Conservation (phyloP, 2,888 invertebrate genomes). For the Oxycera nigricornis region DNA sequence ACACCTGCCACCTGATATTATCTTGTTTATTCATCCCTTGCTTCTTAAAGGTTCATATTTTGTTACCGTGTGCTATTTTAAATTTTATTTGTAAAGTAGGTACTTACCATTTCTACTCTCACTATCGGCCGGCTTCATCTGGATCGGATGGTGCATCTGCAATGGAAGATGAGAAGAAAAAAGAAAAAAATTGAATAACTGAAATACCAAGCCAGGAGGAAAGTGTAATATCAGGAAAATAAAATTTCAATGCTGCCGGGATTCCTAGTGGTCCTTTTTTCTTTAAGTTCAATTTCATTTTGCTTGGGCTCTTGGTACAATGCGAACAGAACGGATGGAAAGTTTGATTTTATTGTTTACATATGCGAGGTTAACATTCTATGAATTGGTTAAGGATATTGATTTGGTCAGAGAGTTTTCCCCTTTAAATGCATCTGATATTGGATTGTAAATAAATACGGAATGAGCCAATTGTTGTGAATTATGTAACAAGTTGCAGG, state of each 20-base stretch:
- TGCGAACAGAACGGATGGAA: not conserved
- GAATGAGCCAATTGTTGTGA: too few species aligned
- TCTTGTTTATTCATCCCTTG: too few species aligned
- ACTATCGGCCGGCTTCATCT: constrained; percentile 99
- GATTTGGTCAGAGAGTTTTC: not conserved
- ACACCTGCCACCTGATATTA: too few species aligned
- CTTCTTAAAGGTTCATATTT: too few species aligned
- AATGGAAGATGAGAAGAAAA: constrained; percentile 58
- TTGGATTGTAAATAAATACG: not conserved
- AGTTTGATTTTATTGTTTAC: constrained; percentile 25
- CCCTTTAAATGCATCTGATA: not conserved
- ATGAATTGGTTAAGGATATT: not conserved
- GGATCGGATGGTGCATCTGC: constrained; percentile 99
- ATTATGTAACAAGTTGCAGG: too few species aligned
- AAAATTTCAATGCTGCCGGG: constrained; percentile 10
- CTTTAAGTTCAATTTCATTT: not conserved
- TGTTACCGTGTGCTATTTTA: too few species aligned
- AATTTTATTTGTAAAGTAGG: not conserved
- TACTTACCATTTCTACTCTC: constrained; percentile 98
- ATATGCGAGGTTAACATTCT: constrained; percentile 4
- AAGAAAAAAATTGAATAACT: not conserved
- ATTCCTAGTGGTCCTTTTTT: not conserved
- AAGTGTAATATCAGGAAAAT: constrained; percentile 28
- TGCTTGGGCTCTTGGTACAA: not conserved
- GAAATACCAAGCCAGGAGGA: not conserved